Evolutionary conservation across 2,888 invertebrate genomes (phyloP).

Genomic region (Mesochorus sp.): DNA sequence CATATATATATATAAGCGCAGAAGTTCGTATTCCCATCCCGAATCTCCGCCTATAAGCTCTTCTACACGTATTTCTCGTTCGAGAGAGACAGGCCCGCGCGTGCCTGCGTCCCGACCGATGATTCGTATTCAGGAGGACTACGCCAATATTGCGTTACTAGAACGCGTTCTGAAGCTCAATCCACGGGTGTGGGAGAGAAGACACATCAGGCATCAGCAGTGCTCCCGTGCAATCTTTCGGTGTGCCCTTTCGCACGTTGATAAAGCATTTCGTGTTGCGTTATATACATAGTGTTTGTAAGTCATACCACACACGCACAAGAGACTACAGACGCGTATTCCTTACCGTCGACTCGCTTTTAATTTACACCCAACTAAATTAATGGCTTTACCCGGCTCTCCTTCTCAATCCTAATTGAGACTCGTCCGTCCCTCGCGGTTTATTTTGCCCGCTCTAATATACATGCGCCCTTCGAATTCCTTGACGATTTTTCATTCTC

Average conservation of each 20-base stretch:
- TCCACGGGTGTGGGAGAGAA: slow-evolving; percentile 52
- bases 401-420: slow-evolving; percentile 62
- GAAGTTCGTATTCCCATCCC: slow-evolving; percentile 11
- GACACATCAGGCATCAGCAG: slow-evolving; percentile 45
- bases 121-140: slow-evolving; percentile 79
- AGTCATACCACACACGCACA: slow-evolving; percentile 71
- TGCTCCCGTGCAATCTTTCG: slow-evolving; percentile 23
- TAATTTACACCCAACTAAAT: slow-evolving; percentile 76
- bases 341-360: slow-evolving; percentile 69
- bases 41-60: slow-evolving; percentile 38
- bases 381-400: slow-evolving; percentile 68
- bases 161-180: slow-evolving; percentile 79
- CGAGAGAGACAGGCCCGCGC: slow-evolving; percentile 47
- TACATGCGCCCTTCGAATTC: slow-evolving; percentile 25
- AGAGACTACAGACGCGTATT: slow-evolving; percentile 54
- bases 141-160: slow-evolving; percentile 81
- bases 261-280: slow-evolving; percentile 43
- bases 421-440: slow-evolving; percentile 59
- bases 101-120: slow-evolving; percentile 60
- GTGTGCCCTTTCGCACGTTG: slow-evolving; percentile 43
- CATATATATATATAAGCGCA: not conserved
- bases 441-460: slow-evolving; percentile 43
- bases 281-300: slow-evolving; percentile 70
- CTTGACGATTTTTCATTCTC: slow-evolving; percentile 61
- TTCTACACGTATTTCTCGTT: slow-evolving; percentile 42